Percentiles rank a stretch among this genome's conserved stretches.
Evolutionary conservation across 2,113 vertebrate species (phyloP).

Genomic region (Nibea coibor): DNA sequence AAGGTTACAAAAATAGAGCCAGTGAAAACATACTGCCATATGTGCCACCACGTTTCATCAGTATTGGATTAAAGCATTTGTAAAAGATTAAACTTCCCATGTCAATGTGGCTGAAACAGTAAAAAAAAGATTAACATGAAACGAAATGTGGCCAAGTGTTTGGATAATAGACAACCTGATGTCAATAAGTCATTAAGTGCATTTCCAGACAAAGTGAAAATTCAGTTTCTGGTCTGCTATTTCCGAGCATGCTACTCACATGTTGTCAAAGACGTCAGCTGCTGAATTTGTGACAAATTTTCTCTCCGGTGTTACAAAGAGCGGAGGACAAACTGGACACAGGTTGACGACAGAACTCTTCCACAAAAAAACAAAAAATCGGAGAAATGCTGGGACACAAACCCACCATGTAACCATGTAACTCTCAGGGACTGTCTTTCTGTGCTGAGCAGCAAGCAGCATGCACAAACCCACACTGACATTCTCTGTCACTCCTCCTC

Average conservation of each 20-base stretch:
- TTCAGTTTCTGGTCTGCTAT: background rate
- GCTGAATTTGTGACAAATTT: conserved; percentile 35
- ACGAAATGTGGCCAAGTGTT: conserved; percentile 14
- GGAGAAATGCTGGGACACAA: conserved; percentile 17
- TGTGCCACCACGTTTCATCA: background rate
- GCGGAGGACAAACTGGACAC: conserved; percentile 14
- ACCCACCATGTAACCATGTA: conserved; percentile 24
- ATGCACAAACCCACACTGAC: conserved; percentile 65
- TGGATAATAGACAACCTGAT: conserved; percentile 50
- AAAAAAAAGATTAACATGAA: conserved; percentile 39
- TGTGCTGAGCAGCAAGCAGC: conserved; percentile 54
- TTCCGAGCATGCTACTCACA: conserved; percentile 62
- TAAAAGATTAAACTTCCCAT: conserved; percentile 36
- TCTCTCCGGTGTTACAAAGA: conserved; percentile 19
- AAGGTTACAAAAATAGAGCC: background rate
- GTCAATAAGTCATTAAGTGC: conserved; percentile 41
- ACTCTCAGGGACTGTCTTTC: conserved; percentile 24
- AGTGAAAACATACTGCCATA: background rate
- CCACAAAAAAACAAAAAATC: background rate
- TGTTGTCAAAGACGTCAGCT: conserved; percentile 45
- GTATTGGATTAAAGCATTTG: conserved; percentile 18
- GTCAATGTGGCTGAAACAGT: conserved; percentile 6
- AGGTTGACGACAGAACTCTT: conserved; percentile 22
- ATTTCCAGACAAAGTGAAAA: background rate
- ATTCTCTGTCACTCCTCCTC: conserved; percentile 69